These are phyloP conservation scores for Harpalus rubripes DNA, from an alignment of 2,888 invertebrate species.

Conservation along the genomic window DNA sequence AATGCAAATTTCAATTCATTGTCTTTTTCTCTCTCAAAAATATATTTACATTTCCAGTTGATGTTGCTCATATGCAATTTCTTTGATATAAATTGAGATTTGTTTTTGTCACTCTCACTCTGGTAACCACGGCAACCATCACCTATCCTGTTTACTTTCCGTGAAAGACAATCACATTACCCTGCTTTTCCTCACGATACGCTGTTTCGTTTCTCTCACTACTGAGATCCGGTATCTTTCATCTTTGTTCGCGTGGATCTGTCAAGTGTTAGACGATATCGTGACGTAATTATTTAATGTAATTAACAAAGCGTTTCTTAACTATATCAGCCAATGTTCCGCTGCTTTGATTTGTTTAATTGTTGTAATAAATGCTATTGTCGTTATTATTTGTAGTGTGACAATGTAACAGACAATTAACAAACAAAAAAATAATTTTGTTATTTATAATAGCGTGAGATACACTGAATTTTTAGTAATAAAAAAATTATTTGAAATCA, in stretches of 20 bases:
- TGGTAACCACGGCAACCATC: neutral
- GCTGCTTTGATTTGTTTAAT: slow-evolving; percentile 32
- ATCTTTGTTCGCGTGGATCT: slow-evolving; percentile 13
- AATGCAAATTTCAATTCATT: too few species aligned
- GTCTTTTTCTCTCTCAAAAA: too few species aligned
- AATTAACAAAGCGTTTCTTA: slow-evolving; percentile 47
- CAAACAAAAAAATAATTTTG: neutral
- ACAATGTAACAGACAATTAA: neutral
- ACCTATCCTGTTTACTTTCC: slow-evolving; percentile 2
- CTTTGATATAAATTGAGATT: too few species aligned
- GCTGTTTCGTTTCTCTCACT: neutral
- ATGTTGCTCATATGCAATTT: too few species aligned
- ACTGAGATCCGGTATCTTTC: neutral
- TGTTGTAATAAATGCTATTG: neutral
- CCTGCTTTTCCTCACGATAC: neutral
- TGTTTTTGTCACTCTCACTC: too few species aligned
- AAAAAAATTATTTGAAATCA: too few species aligned
- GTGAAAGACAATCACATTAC: slow-evolving; percentile 2
- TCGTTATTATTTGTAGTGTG: neutral
- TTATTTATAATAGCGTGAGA: neutral
- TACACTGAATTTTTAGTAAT: neutral
- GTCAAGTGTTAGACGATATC: slow-evolving; percentile 44
- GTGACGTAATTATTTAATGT: slow-evolving; percentile 35
- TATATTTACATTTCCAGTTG: too few species aligned
- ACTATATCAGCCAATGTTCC: slow-evolving; percentile 33